Conservation (phyloP, 2,113 vertebrate genomes). For the Pardalotus punctatus region DNA sequence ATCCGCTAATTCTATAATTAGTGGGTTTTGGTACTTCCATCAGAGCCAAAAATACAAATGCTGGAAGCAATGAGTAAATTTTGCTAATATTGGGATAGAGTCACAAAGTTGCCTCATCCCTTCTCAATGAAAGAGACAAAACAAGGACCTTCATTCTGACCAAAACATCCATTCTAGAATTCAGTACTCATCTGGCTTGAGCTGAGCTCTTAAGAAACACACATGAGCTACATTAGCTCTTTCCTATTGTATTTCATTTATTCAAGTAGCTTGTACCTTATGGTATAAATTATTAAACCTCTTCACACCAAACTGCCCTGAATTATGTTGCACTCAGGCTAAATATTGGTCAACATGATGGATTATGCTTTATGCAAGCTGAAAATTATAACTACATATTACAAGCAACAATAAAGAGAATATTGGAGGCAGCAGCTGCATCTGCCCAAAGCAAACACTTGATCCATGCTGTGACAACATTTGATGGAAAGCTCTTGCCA, state of each 20-base stretch:
- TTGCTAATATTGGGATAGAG: neutral
- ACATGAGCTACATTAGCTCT: neutral
- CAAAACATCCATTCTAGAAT: neutral
- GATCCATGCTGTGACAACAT: neutral
- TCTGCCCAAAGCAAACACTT: constrained; percentile 13
- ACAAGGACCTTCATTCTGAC: neutral
- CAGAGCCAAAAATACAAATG: neutral
- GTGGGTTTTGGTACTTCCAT: neutral
- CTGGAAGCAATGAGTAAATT: neutral
- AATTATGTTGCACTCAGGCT: neutral
- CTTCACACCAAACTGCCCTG: neutral
- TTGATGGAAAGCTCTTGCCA: neutral
- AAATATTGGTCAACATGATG: constrained; percentile 12
- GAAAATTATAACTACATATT: neutral
- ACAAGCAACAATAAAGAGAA: neutral
- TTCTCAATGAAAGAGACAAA: neutral
- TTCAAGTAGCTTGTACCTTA: neutral
- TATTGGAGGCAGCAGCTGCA: neutral
- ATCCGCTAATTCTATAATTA: neutral
- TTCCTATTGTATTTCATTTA: neutral
- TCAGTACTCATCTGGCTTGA: neutral
- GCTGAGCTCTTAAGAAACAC: neutral
- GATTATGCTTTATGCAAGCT: neutral
- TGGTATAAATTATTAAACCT: neutral
- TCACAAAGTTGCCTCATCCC: neutral